These are phyloP conservation scores for Myiozetetes cayanensis DNA, from an alignment of 2,113 vertebrate species.

Conservation along the genomic window DNA sequence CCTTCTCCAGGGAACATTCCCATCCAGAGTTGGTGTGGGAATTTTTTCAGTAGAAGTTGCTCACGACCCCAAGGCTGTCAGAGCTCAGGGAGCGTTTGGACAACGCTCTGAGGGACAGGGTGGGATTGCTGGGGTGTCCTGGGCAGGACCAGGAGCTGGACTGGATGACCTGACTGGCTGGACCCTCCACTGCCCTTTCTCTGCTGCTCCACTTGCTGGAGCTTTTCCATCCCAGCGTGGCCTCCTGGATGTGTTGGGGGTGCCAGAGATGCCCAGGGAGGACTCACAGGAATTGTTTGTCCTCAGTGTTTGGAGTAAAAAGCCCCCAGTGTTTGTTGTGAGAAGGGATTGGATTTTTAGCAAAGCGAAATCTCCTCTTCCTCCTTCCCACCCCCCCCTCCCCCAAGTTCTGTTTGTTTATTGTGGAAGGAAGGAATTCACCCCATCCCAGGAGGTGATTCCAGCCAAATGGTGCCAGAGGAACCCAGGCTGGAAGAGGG, in stretches of 20 bases:
- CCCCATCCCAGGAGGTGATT: not conserved
- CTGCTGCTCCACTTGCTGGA: not conserved
- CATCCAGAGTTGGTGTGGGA: not conserved
- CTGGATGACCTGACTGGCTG: not conserved
- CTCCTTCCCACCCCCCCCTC: not conserved
- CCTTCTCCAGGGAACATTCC: not conserved
- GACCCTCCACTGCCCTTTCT: not conserved
- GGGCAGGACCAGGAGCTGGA: not conserved
- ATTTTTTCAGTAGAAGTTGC: not conserved
- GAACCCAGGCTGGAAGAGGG: not conserved
- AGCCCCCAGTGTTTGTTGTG: not conserved
- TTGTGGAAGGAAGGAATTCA: conserved; percentile 7
- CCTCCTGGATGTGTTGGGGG: not conserved
- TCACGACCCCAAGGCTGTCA: not conserved
- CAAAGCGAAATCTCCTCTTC: not conserved
- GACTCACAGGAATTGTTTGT: not conserved
- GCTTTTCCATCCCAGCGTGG: not conserved
- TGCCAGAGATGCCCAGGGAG: not conserved
- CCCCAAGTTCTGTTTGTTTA: not conserved
- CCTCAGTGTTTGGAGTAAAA: not conserved
- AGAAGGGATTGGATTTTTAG: not conserved
- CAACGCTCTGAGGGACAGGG: not conserved
- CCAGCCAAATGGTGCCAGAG: not conserved
- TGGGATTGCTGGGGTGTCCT: not conserved
- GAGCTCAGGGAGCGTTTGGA: not conserved